These are phyloP conservation scores for Herpetotheres cachinnans DNA, from an alignment of 2,113 vertebrate species.

Conservation along the genomic window DNA sequence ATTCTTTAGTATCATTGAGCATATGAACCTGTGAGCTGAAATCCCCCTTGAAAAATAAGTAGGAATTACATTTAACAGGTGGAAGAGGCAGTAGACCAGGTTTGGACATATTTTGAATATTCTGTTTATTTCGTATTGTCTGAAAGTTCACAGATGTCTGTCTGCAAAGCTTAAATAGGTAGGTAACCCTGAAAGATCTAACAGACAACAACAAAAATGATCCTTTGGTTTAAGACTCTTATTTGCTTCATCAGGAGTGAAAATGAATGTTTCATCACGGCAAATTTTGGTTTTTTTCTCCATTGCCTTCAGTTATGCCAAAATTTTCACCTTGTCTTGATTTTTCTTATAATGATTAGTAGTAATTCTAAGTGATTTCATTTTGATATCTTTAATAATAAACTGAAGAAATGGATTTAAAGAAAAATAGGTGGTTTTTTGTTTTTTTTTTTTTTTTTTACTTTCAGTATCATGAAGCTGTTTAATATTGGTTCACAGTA, in stretches of 20 bases:
- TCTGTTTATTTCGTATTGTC: neutral
- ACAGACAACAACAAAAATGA: neutral
- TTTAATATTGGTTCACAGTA: neutral
- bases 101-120: neutral
- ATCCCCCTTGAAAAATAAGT: neutral
- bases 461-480: neutral
- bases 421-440: neutral
- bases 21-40: neutral
- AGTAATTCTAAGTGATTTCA: neutral
- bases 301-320: neutral
- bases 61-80: neutral
- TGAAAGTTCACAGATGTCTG: neutral
- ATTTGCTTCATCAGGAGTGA: neutral
- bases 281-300: rapidly evolving
- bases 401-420: neutral
- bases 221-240: neutral
- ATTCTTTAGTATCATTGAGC: neutral
- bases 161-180: neutral
- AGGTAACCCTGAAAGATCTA: neutral
- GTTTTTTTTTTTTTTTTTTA: neutral
- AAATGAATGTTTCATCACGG: neutral
- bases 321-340: neutral
- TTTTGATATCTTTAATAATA: neutral
- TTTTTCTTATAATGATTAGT: neutral
- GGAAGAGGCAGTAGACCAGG: neutral